Percentiles rank a stretch among this genome's conserved stretches.
Evolutionary conservation across 2,888 invertebrate species (phyloP).

Genomic region (Plagodis pulveraria): DNA sequence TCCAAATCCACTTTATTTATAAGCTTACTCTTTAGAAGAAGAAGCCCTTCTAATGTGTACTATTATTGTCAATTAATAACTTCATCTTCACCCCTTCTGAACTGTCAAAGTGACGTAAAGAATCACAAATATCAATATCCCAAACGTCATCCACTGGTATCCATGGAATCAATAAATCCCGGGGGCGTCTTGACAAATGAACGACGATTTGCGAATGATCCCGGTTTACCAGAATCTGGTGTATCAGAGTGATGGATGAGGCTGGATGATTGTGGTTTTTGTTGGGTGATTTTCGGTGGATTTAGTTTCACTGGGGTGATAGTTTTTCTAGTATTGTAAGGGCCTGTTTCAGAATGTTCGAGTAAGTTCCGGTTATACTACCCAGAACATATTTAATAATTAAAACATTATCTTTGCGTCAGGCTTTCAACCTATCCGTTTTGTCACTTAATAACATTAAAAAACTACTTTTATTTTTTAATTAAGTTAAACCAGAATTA

Average conservation of each 20-base stretch:
- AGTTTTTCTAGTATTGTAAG: too few relatives aligned
- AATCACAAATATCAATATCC: constrained; percentile 42
- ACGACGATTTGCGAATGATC: constrained; percentile 54
- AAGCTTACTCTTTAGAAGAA: too few relatives aligned
- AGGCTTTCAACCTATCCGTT: too few relatives aligned
- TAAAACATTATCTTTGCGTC: too few relatives aligned
- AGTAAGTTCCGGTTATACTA: too few relatives aligned
- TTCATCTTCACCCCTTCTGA: constrained; percentile 5
- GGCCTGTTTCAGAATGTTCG: too few relatives aligned
- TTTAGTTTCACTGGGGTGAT: too few relatives aligned
- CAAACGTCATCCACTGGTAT: constrained; percentile 34
- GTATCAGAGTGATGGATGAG: constrained; percentile 40
- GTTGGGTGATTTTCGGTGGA: neutral
- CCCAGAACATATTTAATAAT: too few relatives aligned
- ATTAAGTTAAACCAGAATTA: too few relatives aligned
- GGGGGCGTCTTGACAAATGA: constrained; percentile 54
- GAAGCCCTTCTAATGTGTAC: neutral
- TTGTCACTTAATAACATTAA: too few relatives aligned
- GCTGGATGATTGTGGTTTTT: neutral
- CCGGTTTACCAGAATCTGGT: constrained; percentile 34
- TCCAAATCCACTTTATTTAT: too few relatives aligned
- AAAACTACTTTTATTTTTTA: too few relatives aligned
- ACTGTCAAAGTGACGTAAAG: constrained; percentile 31
- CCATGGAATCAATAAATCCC: constrained; percentile 49
- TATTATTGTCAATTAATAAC: neutral